Conservation (phyloP, 2,113 vertebrate genomes). For the Taxidea taxus region DNA sequence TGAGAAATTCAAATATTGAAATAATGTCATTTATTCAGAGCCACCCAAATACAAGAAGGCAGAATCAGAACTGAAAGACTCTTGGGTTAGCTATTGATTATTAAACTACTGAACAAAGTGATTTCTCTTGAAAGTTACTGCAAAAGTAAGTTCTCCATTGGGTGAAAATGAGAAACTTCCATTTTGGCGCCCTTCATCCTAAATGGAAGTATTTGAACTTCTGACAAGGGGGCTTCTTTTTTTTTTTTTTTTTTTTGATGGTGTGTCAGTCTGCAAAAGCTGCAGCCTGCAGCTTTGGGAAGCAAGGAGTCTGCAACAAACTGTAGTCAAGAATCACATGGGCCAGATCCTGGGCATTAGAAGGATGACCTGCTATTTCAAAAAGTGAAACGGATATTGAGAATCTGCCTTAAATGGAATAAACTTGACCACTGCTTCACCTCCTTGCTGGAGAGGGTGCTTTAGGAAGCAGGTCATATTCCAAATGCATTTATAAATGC, state of each 20-base stretch:
- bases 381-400: not conserved
- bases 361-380: not conserved
- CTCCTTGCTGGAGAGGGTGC: not conserved
- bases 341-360: not conserved
- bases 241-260: not conserved
- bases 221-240: not conserved
- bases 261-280: not conserved
- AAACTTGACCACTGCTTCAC: not conserved
- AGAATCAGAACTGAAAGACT: not conserved
- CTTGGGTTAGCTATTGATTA: not conserved
- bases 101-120: not conserved
- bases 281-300: not conserved
- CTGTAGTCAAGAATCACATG: not conserved
- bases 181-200: not conserved
- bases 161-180: not conserved
- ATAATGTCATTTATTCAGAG: not conserved
- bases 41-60: not conserved
- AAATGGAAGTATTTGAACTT: not conserved
- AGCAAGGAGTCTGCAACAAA: not conserved
- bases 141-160: not conserved
- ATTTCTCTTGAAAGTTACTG: not conserved
- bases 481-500: not conserved
- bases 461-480: not conserved
- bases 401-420: not conserved
- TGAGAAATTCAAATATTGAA: not conserved